Evolutionary conservation across 2,113 vertebrate species (phyloP).

Genomic region (Hirundichthys speculiger): DNA sequence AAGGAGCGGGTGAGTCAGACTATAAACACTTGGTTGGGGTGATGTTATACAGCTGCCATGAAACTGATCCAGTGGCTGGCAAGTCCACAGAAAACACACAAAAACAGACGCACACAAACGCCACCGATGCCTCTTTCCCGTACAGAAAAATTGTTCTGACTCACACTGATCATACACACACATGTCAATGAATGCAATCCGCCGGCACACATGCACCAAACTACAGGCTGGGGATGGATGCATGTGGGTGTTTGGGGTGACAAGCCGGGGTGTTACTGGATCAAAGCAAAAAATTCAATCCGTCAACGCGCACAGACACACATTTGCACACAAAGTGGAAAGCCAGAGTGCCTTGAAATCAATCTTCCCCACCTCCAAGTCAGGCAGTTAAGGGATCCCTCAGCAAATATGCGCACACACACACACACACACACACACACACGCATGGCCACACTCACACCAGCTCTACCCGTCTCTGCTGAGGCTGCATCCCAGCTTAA

Average conservation of each 20-base stretch:
- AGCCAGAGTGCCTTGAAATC: constrained; percentile 55
- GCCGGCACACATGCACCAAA: constrained; percentile 4
- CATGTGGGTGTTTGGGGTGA: constrained; percentile 14
- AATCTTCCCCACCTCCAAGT: constrained; percentile 63
- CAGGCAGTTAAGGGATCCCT: constrained; percentile 38
- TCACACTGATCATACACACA: constrained; percentile 7
- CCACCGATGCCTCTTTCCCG: background rate
- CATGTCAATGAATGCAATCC: background rate
- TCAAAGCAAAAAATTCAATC: constrained; percentile 37
- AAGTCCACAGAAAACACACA: constrained; percentile 24
- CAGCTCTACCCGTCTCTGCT: constrained; percentile 4
- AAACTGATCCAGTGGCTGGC: constrained; percentile 54
- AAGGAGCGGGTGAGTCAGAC: constrained; percentile 49
- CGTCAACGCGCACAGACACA: background rate
- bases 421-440: background rate
- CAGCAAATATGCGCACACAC: constrained; percentile 17
- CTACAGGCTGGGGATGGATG: constrained; percentile 6
- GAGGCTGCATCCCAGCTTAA: constrained; percentile 9
- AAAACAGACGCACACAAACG: constrained; percentile 18
- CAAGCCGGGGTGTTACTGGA: constrained; percentile 40
- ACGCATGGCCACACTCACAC: background rate
- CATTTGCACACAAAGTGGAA: constrained; percentile 32
- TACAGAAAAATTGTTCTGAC: constrained; percentile 12
- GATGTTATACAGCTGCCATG: constrained; percentile 66
- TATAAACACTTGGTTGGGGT: constrained; percentile 64